A percentile compares a stretch with the other conserved stretches of the same genome.
phyloP scores from a whole-genome alignment of 1,140 invertebrate genomes.

The Drosophila ambigua region DNA sequence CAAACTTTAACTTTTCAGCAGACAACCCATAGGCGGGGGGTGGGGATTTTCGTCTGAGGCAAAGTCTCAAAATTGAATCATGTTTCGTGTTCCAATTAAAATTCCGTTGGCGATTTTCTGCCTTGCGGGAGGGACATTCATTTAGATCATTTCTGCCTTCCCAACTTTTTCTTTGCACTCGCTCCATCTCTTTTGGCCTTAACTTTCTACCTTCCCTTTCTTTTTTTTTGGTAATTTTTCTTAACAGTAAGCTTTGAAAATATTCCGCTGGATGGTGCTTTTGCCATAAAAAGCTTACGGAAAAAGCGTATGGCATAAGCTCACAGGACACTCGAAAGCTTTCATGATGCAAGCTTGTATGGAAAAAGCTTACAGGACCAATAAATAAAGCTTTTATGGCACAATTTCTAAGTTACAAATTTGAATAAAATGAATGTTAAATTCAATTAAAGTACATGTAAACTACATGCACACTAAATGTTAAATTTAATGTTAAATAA shows the following conservation, averaged over 20 bases:
- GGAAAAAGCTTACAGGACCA: background rate
- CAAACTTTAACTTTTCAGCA: conserved; percentile 31
- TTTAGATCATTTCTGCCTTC: conserved; percentile 53
- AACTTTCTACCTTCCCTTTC: background rate
- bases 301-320: background rate
- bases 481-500: too few relatives aligned
- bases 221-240: background rate
- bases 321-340: background rate
- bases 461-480: background rate
- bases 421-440: too few relatives aligned
- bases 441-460: background rate
- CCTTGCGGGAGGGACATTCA: conserved; percentile 43
- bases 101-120: conserved; percentile 49
- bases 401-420: too few relatives aligned
- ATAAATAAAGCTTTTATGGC: too few relatives aligned
- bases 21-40: conserved; percentile 13
- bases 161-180: conserved; percentile 13
- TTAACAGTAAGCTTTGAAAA: background rate
- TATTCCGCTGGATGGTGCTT: conserved; percentile 8
- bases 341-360: background rate
- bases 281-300: conserved; percentile 11
- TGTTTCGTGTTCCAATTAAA: conserved; percentile 57
- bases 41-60: background rate
- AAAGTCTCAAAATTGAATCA: conserved; percentile 45
- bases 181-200: background rate